Percentiles rank a stretch among this genome's conserved stretches.
These are phyloP conservation scores for Otolemur crassicaudatus DNA, from an alignment of 2,797 vertebrate species.

Conservation along the genomic window DNA sequence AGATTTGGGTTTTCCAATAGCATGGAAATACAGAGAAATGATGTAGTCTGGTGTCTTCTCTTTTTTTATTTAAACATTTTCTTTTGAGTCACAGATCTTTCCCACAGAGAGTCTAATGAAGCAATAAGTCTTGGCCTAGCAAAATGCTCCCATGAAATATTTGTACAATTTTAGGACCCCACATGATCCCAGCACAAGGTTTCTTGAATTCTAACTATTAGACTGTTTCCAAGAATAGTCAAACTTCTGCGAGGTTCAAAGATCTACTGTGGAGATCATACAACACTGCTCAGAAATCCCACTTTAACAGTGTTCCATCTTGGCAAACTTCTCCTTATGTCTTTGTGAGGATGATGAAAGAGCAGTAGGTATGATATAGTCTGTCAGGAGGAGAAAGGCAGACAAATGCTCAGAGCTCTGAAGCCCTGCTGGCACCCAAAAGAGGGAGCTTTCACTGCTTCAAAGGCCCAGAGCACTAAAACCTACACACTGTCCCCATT, in stretches of 20 bases:
- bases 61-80: background rate
- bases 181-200: background rate
- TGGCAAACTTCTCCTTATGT: constrained; percentile 18
- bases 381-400: constrained; percentile 13
- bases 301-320: background rate
- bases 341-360: constrained; percentile 36
- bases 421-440: constrained; percentile 17
- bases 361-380: background rate
- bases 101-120: background rate
- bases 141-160: background rate
- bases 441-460: background rate
- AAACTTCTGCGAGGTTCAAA: constrained; percentile 43
- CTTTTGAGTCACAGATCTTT: background rate
- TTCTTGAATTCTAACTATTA: constrained; percentile 13
- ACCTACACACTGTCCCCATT: background rate
- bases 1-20: background rate
- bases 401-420: constrained; percentile 31
- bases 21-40: background rate
- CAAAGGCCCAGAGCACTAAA: background rate
- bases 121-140: background rate
- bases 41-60: background rate
- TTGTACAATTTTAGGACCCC: background rate
- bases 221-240: background rate
- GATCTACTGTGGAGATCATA: background rate
- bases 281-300: constrained; percentile 7